Percentiles rank a stretch among this genome's conserved stretches.
Conservation (phyloP, 2,797 vertebrate species). For the Gallinago nigripennis region DNA sequence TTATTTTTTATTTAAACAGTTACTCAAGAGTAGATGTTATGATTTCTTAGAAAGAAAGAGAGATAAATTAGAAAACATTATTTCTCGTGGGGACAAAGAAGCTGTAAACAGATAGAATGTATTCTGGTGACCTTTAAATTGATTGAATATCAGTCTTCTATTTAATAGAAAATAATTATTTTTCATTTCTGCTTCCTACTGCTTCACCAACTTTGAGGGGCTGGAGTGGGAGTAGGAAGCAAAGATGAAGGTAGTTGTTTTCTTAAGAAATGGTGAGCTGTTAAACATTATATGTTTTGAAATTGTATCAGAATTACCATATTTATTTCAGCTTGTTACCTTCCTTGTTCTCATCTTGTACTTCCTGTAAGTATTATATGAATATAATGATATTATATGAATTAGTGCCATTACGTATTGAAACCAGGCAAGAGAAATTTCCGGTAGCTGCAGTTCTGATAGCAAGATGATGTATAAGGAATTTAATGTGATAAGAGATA, state of each 20-base stretch:
- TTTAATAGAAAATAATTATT: background rate
- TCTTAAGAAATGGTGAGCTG: background rate
- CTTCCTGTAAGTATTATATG: background rate
- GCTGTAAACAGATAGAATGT: background rate
- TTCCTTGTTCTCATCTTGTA: background rate
- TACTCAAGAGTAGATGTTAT: background rate
- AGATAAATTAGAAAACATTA: background rate
- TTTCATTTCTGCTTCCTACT: background rate
- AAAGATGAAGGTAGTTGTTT: slow-evolving; percentile 9
- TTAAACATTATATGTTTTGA: background rate
- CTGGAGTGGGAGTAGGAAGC: background rate
- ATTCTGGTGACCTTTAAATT: background rate
- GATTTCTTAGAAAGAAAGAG: background rate
- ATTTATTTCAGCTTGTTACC: background rate
- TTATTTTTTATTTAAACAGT: background rate
- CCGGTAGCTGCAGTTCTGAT: background rate
- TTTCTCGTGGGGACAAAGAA: background rate
- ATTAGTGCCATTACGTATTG: background rate
- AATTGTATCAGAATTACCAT: background rate
- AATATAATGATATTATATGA: background rate
- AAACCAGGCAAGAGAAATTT: background rate
- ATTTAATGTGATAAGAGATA: background rate
- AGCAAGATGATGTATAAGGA: background rate
- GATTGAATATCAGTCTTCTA: background rate
- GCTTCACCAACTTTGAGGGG: background rate